Evolutionary conservation across 2,797 vertebrate genomes (phyloP).

Genomic region (Rhinatrema bivittatum): DNA sequence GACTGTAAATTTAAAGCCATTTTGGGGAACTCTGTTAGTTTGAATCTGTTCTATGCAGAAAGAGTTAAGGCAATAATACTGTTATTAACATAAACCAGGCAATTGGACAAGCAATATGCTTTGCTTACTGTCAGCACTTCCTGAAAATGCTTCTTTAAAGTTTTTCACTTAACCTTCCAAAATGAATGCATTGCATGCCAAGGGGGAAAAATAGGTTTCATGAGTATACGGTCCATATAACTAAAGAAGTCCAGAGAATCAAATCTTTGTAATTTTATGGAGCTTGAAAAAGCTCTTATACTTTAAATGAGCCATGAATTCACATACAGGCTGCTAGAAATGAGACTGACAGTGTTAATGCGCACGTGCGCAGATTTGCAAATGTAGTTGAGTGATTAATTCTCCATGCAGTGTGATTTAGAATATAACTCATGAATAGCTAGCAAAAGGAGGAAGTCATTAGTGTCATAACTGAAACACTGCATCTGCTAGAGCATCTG

Average conservation of each 20-base stretch:
- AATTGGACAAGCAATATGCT: no score
- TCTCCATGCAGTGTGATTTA: conserved; percentile 1
- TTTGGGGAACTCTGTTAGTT: background rate
- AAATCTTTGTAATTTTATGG: background rate
- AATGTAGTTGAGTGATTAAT: background rate
- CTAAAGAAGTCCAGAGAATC: no score
- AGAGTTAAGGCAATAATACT: no score
- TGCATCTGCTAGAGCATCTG: background rate
- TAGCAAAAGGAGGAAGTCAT: conserved; percentile 8
- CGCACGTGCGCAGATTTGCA: background rate
- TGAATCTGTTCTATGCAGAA: no score
- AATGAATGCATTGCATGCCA: no score
- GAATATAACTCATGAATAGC: background rate
- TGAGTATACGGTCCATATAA: no score
- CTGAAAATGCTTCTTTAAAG: no score
- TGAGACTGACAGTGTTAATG: background rate
- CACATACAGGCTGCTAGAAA: background rate
- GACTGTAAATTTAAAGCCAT: background rate
- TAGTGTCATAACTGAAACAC: background rate
- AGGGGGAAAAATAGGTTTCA: background rate
- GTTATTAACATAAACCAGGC: no score
- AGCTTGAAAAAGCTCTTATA: conserved; percentile 5
- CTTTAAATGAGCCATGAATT: conserved; percentile 7
- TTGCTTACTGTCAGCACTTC: no score
- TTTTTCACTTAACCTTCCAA: no score